Evolutionary conservation across 2,797 vertebrate species (phyloP), one percentile per base, ranked within the genome.

Genomic region (Sebastes cheni): DNA sequence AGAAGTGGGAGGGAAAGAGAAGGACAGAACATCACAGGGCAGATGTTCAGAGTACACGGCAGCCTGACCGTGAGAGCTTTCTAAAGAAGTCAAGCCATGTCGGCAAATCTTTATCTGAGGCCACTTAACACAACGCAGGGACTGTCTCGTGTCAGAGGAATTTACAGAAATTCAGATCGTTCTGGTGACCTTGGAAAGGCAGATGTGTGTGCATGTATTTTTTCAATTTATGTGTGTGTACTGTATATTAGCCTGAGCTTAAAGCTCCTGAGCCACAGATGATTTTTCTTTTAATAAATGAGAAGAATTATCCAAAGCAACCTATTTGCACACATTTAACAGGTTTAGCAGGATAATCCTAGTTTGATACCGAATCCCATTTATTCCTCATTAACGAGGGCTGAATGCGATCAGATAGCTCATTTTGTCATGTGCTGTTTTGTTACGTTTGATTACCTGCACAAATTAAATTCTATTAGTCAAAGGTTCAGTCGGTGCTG

Each of bases 381-480:
- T 86, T 79, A 67, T 87, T 90, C 70, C 72, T 88, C 66, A 64
- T 85, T 84, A 91, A 79, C 75, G 58, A 30, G 20, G 78, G 77
- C 62, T 78, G 72, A 78, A 82, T 83, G 75, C 64, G 72, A 79
- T 88, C 71, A 82, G 88, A 89, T 89, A 79, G 75, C 74, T 82
- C 56, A 64, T 70, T 84, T 72, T 80, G 81, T 69, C 81, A 64
- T 77, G 77, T 81, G 20, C 60, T 79, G 78, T 88, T 90, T 90
- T 86, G 78, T 71, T 58, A 67, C 64, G 70, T 84, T 67, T 82
- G 83, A 94, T 90, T 78, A 79, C 83, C 74, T 75, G 65, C 70
- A 81, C 81, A 79, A 79, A 88, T 88, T 39, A 61, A 82, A 85
- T 72, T 77, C 75, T 70, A 91, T 93, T 88, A 88, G 82, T 88